Evolutionary conservation across 2,888 invertebrate genomes (phyloP), one percentile per base, ranked within the genome.

Genomic region (Drosophila flavopinicola): DNA sequence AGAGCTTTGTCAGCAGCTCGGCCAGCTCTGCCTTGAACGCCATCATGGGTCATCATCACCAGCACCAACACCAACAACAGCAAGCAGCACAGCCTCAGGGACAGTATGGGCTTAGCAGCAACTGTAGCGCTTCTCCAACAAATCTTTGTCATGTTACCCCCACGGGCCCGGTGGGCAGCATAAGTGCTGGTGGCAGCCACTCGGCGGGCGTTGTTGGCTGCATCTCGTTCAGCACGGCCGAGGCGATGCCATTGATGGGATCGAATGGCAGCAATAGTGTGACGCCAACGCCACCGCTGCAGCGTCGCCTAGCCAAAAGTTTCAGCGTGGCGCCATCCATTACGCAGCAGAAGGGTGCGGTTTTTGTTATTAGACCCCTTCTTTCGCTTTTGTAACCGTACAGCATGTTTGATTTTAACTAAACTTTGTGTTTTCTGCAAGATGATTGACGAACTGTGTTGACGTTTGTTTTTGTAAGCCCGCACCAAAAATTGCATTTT

Each of bases 241-340:
- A 78, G 52, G 41, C 53, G 23, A 23, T 15, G 35, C 66, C 72
- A 6, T 7, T 56, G 29, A 44, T 54, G 15, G 38, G 11, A 42
- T 42, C 78, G 1, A 56, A 39, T 37, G 45, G 56, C 60, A 68
- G 66, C 59, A 88, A 85, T 76, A 88, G 85, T 64, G 90, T 84
- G 30, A 68, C 91, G 49, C 94, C 94, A 72, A 96, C 96, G 84
- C 96, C 96, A 87, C 96, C 97, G 82, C 94, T 96, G 80, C 96
- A 96, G 92, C 94, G 97, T 88, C 94, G 97, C 88, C 94, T 97
- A 91, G 96, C 97, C 88, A 97, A 97, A 93, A 97, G 96, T 92
- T 97, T 97, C 94, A 96, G 96, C 93, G 96, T 96, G 88, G 94
- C 96, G 86, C 94, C 96, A 88, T 94, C 95, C 86, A 64, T 83